Evolutionary conservation across 2,113 vertebrate species (phyloP).

Genomic region (Petromus typicus): DNA sequence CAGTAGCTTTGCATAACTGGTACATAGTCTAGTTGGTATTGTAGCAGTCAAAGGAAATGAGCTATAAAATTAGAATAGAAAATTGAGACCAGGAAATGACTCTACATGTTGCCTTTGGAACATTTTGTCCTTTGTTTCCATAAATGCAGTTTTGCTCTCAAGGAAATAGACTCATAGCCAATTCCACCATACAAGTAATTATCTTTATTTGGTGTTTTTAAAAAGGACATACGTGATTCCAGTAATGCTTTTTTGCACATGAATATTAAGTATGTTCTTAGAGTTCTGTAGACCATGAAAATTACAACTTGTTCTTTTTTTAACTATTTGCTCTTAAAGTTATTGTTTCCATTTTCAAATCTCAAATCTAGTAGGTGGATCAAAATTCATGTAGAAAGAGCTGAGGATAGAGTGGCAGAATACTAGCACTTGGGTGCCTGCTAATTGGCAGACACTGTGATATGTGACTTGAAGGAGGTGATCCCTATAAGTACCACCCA

Average conservation of each 20-base stretch:
- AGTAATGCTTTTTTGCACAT: constrained; percentile 37
- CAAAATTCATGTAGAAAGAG: constrained; percentile 29
- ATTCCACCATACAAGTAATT: background rate
- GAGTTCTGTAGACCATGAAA: constrained; percentile 10
- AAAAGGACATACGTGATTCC: constrained; percentile 43
- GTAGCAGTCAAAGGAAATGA: constrained; percentile 42
- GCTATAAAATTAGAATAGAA: constrained; percentile 51
- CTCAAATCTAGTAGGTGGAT: background rate
- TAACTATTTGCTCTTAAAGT: background rate
- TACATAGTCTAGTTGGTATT: background rate
- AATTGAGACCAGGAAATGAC: constrained; percentile 68
- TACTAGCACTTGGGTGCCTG: background rate
- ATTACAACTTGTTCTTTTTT: background rate
- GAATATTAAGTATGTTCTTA: constrained; percentile 25
- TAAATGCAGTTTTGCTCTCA: constrained; percentile 57
- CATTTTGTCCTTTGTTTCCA: constrained; percentile 56
- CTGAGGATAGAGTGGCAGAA: background rate
- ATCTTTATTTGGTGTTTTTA: constrained; percentile 59
- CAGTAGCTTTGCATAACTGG: background rate
- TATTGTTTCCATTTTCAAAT: constrained; percentile 41
- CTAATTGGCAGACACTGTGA: background rate
- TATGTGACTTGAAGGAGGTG: constrained; percentile 5
- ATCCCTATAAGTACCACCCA: background rate
- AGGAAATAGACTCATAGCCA: constrained; percentile 45
- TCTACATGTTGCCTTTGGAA: constrained; percentile 54